phyloP scores from a whole-genome alignment of 2,797 vertebrate genomes.

The Hylomyscus alleni region DNA sequence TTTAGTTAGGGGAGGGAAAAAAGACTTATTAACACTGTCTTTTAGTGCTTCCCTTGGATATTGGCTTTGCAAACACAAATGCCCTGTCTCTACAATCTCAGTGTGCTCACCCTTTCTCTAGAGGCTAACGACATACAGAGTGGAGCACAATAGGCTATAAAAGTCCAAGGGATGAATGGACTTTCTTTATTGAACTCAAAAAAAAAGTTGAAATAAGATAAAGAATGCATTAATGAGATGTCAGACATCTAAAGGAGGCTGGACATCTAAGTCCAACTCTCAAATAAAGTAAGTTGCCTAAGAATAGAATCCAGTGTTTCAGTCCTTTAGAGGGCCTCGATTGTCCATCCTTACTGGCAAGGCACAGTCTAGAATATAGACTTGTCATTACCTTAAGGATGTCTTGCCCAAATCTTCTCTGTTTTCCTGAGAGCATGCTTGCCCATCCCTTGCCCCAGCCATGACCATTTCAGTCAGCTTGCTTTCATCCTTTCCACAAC shows the following conservation, averaged over 20 bases:
- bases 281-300: background rate
- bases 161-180: background rate
- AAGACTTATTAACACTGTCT: background rate
- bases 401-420: background rate
- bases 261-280: background rate
- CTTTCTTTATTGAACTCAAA: constrained; percentile 42
- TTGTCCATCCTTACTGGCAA: no score
- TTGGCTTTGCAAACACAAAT: background rate
- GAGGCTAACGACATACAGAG: background rate
- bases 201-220: constrained; percentile 21
- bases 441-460: no score
- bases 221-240: background rate
- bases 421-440: background rate
- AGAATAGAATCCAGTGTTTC: background rate
- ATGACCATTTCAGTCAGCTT: background rate
- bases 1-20: background rate
- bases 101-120: background rate
- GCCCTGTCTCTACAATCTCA: background rate
- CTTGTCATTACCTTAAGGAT: background rate
- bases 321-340: background rate
- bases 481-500: background rate
- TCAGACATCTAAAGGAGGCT: background rate
- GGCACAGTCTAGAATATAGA: fast-evolving
- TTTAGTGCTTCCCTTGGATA: background rate
- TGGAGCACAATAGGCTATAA: background rate